Evolutionary conservation across 2,888 invertebrate genomes (phyloP).

Genomic region (Bugula neritina): DNA sequence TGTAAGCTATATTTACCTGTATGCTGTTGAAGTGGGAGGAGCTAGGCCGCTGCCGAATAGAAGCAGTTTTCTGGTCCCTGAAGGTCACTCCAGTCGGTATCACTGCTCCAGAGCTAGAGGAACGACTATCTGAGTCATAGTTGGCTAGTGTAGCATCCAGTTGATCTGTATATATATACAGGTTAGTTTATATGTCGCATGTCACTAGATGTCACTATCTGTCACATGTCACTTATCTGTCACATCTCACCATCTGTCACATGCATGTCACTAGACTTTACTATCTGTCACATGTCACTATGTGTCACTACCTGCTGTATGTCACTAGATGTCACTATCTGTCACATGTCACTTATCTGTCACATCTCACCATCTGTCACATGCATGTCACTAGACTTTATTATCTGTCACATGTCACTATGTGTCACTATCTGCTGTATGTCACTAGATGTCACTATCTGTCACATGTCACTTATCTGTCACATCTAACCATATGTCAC

Average conservation of each 20-base stretch:
- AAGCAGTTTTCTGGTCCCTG: slow-evolving; percentile 80
- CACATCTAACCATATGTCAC: no score
- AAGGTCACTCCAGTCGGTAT: slow-evolving; percentile 71
- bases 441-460: neutral
- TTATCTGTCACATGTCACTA: no score
- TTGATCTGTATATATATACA: slow-evolving; percentile 37
- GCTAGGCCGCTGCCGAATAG: slow-evolving; percentile 53
- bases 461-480: no score
- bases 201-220: neutral
- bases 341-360: no score
- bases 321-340: neutral
- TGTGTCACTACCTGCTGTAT: neutral
- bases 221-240: no score
- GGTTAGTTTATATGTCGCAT: neutral
- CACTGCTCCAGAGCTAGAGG: slow-evolving; percentile 29
- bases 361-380: no score
- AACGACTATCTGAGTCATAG: slow-evolving; percentile 34
- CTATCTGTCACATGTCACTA: no score
- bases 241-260: no score
- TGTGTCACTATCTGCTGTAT: neutral
- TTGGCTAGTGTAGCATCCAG: slow-evolving; percentile 47
- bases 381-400: no score
- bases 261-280: no score
- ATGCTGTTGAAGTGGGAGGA: slow-evolving; percentile 25
- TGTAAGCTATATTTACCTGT: neutral